A percentile compares a stretch with the other conserved stretches of the same genome.
Conservation (phyloP, 2,888 invertebrate genomes). For the Alentia gelatinosa region DNA sequence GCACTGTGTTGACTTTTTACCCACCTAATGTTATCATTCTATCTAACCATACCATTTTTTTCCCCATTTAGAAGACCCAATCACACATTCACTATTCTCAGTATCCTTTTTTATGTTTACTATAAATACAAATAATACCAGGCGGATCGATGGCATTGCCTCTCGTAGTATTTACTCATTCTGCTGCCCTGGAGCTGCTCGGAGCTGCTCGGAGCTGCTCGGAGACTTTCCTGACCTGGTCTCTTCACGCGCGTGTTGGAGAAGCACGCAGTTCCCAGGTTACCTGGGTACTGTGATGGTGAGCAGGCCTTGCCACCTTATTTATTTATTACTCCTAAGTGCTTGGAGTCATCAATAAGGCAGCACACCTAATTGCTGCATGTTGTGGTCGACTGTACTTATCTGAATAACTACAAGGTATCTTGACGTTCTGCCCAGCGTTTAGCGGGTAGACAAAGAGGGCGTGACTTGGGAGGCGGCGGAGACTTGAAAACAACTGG, state of each 20-base stretch:
- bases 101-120: no score
- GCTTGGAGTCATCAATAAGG: background rate
- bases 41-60: no score
- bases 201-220: no score
- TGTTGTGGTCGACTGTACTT: background rate
- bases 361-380: background rate
- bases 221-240: background rate
- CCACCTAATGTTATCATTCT: no score
- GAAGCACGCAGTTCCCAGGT: background rate
- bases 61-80: no score
- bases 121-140: no score
- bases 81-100: no score
- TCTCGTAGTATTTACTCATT: no score
- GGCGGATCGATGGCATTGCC: no score
- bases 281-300: background rate
- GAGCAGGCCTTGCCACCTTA: background rate
- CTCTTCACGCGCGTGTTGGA: background rate
- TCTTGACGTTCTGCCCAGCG: slow-evolving; percentile 16
- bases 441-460: background rate
- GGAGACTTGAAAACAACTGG: background rate
- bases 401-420: background rate
- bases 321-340: slow-evolving; percentile 19
- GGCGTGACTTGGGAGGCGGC: background rate
- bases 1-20: no score
- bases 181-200: no score